Base-by-base conservation (phyloP, 2,888 invertebrate species). In the Isoperla grammatica region DNA sequence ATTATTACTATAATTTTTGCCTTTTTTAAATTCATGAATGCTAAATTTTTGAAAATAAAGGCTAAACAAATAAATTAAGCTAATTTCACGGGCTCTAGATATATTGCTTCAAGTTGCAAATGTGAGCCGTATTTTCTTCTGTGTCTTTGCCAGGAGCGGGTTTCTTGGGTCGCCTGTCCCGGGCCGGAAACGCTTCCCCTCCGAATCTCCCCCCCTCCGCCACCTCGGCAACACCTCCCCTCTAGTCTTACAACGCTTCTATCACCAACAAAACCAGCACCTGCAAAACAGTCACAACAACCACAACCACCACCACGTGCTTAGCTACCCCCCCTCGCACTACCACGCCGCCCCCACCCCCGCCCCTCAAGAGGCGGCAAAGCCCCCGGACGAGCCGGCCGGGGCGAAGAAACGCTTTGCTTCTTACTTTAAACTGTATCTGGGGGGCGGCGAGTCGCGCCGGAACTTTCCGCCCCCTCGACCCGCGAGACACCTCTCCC, bases 381-480 rank as follows among this genome's bases (percentile, higher is more conserved):
- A 19, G 37, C 50, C 37, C 35, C 46, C 53, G 12, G 59, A 55
- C 12, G 60, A 56, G n/a, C 20, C 48, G 6, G 40, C 23, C 23
- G 59, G 12, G 63, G 55, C 37, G 75, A 90, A 88, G 78, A 87
- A 88, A 75, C 84, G 88, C 72, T 88, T 90, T 76, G 85, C 88
- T 72, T 87, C 88, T 67, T 89, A 89, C 78, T 86, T 88, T 71
- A 89, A 89, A 79, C 81, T 88, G 76, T 86, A 89, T 78, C 81
- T 85, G 69, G 80, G 79, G 20, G 57, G 54, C 53, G 63, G 54
- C 17, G 60, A 42, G 17, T 49, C 61, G 3, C 56, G 60, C 11
- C 35, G 60, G 19, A 63, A 59, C 43, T 56, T 64, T 13, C 72
- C 73, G 61, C 74, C 73, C 35, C 67, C 72, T 61, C 72, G 74